Conservation (phyloP, 1,140 invertebrate genomes). For the Zaprionus inermis region DNA sequence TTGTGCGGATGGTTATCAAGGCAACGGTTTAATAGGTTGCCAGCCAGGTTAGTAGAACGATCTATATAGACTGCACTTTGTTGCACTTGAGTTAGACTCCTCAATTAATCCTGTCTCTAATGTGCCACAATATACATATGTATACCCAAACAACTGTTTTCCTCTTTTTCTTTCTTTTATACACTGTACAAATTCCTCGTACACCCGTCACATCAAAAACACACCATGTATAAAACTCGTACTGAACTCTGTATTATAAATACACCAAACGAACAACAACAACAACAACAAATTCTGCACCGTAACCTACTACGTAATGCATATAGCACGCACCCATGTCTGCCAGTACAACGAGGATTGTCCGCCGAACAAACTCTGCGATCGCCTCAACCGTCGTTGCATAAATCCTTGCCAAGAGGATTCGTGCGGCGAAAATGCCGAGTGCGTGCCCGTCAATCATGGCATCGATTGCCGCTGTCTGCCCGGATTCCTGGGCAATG, state of each 20-base stretch:
- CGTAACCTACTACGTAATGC: slow-evolving; percentile 77
- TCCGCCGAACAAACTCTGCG: slow-evolving; percentile 91
- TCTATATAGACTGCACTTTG: slow-evolving; percentile 16
- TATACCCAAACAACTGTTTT: slow-evolving; percentile 52
- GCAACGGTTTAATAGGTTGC: slow-evolving; percentile 93
- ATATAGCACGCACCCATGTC: slow-evolving; percentile 87
- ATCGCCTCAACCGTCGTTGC: slow-evolving; percentile 92
- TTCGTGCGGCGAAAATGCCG: slow-evolving; percentile 93
- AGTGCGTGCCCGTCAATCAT: slow-evolving; percentile 91
- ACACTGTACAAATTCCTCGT: slow-evolving; percentile 77
- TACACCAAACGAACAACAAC: slow-evolving; percentile 52
- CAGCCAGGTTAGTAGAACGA: slow-evolving; percentile 87
- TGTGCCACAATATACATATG: slow-evolving; percentile 41
- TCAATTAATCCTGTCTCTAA: slow-evolving; percentile 58
- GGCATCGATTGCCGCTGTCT: slow-evolving; percentile 91
- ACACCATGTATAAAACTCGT: slow-evolving; percentile 55
- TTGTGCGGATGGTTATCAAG: slow-evolving; percentile 93
- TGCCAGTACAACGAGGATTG: slow-evolving; percentile 96
- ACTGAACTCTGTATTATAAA: slow-evolving; percentile 62
- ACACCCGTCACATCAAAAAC: slow-evolving; percentile 48
- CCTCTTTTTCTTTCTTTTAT: slow-evolving; percentile 56
- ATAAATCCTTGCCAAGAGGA: slow-evolving; percentile 93
- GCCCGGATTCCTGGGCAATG: slow-evolving; percentile 91
- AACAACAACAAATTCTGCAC: slow-evolving; percentile 53
- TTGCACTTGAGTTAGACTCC: slow-evolving; percentile 44